Evolutionary conservation across 2,113 vertebrate species (phyloP).

Genomic region (Rhipidura dahli): DNA sequence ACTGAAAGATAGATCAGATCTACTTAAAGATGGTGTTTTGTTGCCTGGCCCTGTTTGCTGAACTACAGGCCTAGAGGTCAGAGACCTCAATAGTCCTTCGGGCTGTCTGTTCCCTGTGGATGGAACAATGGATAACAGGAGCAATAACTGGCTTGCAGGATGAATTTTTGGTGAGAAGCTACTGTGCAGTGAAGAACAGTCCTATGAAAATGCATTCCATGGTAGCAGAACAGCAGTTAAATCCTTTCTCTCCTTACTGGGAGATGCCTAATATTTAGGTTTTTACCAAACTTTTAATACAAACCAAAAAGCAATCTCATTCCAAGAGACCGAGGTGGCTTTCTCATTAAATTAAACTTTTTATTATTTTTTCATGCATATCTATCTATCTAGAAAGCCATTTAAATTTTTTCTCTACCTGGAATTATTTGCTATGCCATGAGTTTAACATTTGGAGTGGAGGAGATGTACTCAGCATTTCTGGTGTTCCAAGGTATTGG

Average conservation of each 20-base stretch:
- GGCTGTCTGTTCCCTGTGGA: background rate
- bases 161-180: constrained; percentile 16
- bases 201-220: background rate
- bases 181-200: background rate
- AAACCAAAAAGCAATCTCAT: background rate
- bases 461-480: background rate
- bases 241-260: background rate
- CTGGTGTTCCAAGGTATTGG: background rate
- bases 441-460: background rate
- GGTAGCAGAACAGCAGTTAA: constrained; percentile 9
- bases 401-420: background rate
- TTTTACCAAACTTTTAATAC: background rate
- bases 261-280: background rate
- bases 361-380: background rate
- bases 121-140: background rate
- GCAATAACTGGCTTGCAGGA: background rate
- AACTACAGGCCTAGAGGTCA: constrained; percentile 15
- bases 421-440: background rate
- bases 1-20: background rate
- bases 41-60: background rate
- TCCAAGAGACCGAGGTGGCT: background rate
- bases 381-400: background rate
- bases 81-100: background rate
- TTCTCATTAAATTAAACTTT: background rate
- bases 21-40: background rate